These are phyloP conservation scores for Lacerta bilineata DNA, from an alignment of 2,797 vertebrate species.

Conservation along the genomic window DNA sequence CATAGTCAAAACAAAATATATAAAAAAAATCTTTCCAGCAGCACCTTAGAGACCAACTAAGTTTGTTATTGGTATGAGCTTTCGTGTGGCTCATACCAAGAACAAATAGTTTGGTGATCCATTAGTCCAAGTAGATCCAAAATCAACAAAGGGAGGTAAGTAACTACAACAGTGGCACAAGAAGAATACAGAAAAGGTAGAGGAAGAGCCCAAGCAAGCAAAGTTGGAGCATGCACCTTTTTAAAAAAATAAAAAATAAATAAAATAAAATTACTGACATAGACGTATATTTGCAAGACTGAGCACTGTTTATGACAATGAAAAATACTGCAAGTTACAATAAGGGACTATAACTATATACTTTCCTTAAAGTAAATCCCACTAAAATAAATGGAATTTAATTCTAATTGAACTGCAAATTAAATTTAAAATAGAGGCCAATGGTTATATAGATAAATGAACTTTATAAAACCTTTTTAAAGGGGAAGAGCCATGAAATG, in stretches of 20 bases:
- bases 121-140: background rate
- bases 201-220: background rate
- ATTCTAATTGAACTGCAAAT: background rate
- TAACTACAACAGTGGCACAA: background rate
- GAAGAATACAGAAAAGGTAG: background rate
- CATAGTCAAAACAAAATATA: too few species aligned
- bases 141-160: background rate
- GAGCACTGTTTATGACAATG: background rate
- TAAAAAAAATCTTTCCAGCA: too few species aligned
- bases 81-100: too few species aligned
- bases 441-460: background rate
- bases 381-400: slow-evolving; percentile 2
- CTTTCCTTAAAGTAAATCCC: background rate
- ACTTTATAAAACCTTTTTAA: background rate
- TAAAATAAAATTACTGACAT: background rate
- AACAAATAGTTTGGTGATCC: too few species aligned
- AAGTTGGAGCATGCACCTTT: background rate
- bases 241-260: background rate
- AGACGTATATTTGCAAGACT: background rate
- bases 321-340: background rate
- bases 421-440: background rate
- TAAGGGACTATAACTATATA: background rate
- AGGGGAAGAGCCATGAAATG: too few species aligned
- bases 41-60: too few species aligned
- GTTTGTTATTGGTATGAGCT: too few species aligned